Evolutionary conservation across 2,888 invertebrate species (phyloP).

Genomic region (Dicyrtomina minuta): DNA sequence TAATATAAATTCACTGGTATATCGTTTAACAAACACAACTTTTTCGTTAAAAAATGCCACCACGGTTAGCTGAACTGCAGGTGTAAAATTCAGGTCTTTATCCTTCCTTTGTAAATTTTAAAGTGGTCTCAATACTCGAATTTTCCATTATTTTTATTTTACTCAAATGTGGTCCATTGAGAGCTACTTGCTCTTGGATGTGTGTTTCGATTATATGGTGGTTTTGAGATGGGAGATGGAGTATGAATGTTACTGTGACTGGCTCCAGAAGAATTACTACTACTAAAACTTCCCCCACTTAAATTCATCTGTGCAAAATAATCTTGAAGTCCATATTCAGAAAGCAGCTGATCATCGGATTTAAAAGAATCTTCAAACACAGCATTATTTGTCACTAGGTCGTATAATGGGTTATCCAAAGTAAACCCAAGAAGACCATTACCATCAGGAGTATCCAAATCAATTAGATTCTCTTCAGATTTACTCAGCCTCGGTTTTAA

Average conservation of each 20-base stretch:
- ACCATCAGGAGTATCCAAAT: slow-evolving; percentile 52
- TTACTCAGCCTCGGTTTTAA: slow-evolving; percentile 49
- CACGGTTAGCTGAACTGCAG: too few species aligned
- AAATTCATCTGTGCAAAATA: slow-evolving; percentile 40
- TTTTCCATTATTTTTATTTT: not conserved
- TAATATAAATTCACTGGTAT: too few species aligned
- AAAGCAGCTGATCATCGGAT: slow-evolving; percentile 50
- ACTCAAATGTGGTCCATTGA: slow-evolving; percentile 28
- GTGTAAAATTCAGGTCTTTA: too few species aligned
- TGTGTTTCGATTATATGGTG: not conserved
- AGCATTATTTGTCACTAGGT: slow-evolving; percentile 46
- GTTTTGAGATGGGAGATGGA: slow-evolving; percentile 4
- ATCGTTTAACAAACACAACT: too few species aligned
- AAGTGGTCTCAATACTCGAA: not conserved
- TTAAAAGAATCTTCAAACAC: slow-evolving; percentile 49
- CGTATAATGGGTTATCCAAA: slow-evolving; percentile 52
- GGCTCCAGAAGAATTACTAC: slow-evolving; percentile 25
- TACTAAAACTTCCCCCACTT: slow-evolving; percentile 27
- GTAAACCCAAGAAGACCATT: slow-evolving; percentile 38
- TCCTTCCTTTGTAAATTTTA: not conserved
- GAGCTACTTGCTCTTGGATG: slow-evolving; percentile 15
- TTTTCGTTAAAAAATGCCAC: too few species aligned
- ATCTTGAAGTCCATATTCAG: slow-evolving; percentile 51
- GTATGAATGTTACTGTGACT: slow-evolving; percentile 25
- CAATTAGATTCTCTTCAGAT: slow-evolving; percentile 53